These are phyloP conservation scores for Machaerirhynchus nigripectus DNA, from an alignment of 2,113 vertebrate genomes.

Conservation along the genomic window DNA sequence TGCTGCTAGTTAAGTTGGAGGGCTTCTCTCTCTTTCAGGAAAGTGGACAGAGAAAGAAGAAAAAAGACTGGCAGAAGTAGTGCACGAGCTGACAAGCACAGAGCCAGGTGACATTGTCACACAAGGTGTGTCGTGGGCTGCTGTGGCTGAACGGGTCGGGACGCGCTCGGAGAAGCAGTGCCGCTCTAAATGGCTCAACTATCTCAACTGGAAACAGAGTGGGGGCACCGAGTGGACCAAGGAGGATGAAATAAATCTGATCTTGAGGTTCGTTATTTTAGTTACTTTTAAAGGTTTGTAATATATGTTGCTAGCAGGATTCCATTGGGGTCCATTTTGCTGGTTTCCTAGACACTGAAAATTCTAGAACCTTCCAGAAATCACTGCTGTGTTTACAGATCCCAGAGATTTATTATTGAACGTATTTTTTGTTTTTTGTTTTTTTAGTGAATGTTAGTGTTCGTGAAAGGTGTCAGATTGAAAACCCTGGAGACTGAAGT, in stretches of 20 bases:
- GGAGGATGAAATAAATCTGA: slow-evolving; percentile 93
- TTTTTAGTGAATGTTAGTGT: slow-evolving; percentile 68
- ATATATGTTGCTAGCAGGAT: background rate
- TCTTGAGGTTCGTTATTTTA: slow-evolving; percentile 80
- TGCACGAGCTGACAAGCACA: slow-evolving; percentile 93
- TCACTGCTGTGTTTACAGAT: slow-evolving; percentile 48
- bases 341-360: slow-evolving; percentile 29
- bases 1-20: background rate
- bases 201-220: slow-evolving; percentile 99
- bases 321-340: slow-evolving; percentile 31
- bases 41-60: slow-evolving; percentile 99
- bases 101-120: slow-evolving; percentile 92
- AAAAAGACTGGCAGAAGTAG: slow-evolving; percentile 89
- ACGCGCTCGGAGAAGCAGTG: slow-evolving; percentile 98
- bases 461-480: slow-evolving; percentile 70
- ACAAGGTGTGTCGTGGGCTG: slow-evolving; percentile 95
- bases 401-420: slow-evolving; percentile 61
- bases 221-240: slow-evolving; percentile 98
- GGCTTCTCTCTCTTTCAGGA: slow-evolving; percentile 71
- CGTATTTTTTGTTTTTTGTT: slow-evolving; percentile 67
- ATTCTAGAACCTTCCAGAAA: slow-evolving; percentile 39
- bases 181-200: slow-evolving; percentile 98
- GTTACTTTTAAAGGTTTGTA: background rate
- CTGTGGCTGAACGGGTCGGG: slow-evolving; percentile 90
- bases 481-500: slow-evolving; percentile 73